Conservation (phyloP, 2,888 invertebrate genomes). For the Latrodectus elegans region DNA sequence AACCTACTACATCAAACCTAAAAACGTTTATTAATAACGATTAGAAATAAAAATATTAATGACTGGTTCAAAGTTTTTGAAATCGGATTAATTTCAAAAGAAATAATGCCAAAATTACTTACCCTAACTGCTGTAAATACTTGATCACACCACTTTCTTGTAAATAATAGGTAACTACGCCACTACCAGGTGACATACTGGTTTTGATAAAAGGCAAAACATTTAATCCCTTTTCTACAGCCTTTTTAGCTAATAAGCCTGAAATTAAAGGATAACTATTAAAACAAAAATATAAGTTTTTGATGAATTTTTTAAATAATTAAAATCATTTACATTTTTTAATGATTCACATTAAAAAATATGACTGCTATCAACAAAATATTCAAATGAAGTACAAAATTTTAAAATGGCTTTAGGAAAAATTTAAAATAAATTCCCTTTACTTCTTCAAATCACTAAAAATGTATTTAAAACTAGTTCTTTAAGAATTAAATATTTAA, state of each 20-base stretch:
- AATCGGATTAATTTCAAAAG: not conserved
- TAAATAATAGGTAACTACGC: constrained; percentile 93
- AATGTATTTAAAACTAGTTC: too few species aligned
- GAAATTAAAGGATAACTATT: not conserved
- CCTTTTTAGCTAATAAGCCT: constrained; percentile 89
- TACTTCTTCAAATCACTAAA: too few species aligned
- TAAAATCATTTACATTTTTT: too few species aligned
- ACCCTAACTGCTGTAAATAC: constrained; percentile 87
- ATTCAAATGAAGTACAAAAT: too few species aligned
- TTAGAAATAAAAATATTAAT: not conserved
- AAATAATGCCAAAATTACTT: constrained; percentile 41
- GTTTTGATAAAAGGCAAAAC: constrained; percentile 97
- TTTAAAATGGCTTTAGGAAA: too few species aligned
- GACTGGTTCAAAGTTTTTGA: not conserved
- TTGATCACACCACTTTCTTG: constrained; percentile 94
- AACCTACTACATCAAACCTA: constrained; percentile 94
- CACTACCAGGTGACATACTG: constrained; percentile 95
- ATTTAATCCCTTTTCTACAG: constrained; percentile 89
- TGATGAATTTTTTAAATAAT: too few species aligned
- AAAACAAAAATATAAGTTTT: too few species aligned
- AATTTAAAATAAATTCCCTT: too few species aligned
- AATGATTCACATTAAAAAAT: too few species aligned
- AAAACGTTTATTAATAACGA: constrained; percentile 9
- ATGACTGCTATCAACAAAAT: too few species aligned
- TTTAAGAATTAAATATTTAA: too few species aligned